Percentiles rank a stretch among this genome's conserved stretches.
These are phyloP conservation scores for Tribolium castaneum DNA, from an alignment of 1,140 invertebrate species.

Conservation along the genomic window DNA sequence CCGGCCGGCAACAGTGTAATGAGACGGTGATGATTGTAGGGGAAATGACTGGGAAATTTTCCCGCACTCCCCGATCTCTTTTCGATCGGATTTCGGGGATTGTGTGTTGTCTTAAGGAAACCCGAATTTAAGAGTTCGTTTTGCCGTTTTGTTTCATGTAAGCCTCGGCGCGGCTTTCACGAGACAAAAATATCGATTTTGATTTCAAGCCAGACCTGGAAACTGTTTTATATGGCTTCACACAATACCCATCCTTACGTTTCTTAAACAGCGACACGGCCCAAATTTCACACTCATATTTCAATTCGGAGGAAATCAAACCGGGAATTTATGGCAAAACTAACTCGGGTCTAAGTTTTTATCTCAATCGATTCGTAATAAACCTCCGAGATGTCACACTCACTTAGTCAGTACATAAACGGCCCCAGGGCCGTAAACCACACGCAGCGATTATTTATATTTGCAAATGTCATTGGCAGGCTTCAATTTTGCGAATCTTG, in stretches of 20 bases:
- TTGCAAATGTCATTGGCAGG: slow-evolving; percentile 26
- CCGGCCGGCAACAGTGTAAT: neutral
- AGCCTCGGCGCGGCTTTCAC: neutral
- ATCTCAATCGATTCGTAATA: neutral
- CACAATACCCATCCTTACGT: neutral
- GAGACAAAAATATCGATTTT: slow-evolving; percentile 24
- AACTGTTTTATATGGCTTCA: neutral
- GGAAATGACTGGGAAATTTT: neutral
- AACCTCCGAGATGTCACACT: neutral
- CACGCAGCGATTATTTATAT: slow-evolving; percentile 17
- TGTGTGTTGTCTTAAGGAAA: slow-evolving; percentile 3
- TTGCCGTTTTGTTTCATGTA: slow-evolving; percentile 28
- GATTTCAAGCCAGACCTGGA: neutral
- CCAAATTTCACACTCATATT: neutral
- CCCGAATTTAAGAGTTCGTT: slow-evolving; percentile 26
- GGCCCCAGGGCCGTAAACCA: neutral
- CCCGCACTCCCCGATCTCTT: neutral
- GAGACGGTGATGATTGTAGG: neutral
- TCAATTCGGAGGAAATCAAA: neutral
- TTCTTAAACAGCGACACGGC: neutral
- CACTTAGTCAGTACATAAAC: slow-evolving; percentile 2
- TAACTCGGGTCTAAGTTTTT: neutral
- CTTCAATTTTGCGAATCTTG: slow-evolving; percentile 29
- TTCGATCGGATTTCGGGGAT: neutral
- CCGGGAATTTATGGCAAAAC: neutral